Percentiles rank a stretch among this genome's conserved stretches.
Evolutionary conservation across 30 jellyfish, hydroid and myxozoan genomes (phyloP).

Genomic region (Catostylus mosaicus): DNA sequence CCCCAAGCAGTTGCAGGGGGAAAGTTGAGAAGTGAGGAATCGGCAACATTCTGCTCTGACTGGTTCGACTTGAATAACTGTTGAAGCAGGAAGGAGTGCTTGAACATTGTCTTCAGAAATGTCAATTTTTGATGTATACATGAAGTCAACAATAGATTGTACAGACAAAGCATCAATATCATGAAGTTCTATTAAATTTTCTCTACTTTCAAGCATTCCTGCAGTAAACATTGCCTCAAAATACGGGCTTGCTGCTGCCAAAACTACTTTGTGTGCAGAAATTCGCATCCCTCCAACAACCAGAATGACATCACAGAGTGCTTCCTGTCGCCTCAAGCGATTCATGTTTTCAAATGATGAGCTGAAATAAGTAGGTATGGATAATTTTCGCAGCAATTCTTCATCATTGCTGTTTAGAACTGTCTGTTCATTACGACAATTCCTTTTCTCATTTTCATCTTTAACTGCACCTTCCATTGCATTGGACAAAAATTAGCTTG

Average conservation of each 20-base stretch:
- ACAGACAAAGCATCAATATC: slow-evolving; percentile 80
- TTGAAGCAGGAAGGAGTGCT: slow-evolving; percentile 75
- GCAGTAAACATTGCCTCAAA: slow-evolving; percentile 93
- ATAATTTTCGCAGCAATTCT: not conserved
- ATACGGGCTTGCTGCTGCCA: slow-evolving; percentile 83
- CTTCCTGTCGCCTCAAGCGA: slow-evolving; percentile 49
- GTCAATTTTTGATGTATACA: slow-evolving; percentile 76
- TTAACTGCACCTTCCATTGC: too few species aligned
- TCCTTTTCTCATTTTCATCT: not conserved
- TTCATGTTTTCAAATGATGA: slow-evolving; percentile 65
- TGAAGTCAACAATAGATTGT: slow-evolving; percentile 65
- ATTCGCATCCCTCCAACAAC: slow-evolving; percentile 47
- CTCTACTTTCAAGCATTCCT: slow-evolving; percentile 78
- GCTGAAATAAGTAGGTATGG: slow-evolving; percentile 29
- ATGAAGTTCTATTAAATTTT: slow-evolving; percentile 60
- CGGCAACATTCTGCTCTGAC: slow-evolving; percentile 82
- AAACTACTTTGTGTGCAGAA: slow-evolving; percentile 86
- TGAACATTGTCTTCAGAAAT: slow-evolving; percentile 85
- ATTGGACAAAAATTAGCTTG: too few species aligned
- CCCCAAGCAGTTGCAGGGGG: slow-evolving; percentile 86
- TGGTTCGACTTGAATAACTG: slow-evolving; percentile 70
- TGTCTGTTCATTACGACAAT: not conserved
- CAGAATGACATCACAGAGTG: slow-evolving; percentile 76
- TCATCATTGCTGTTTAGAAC: not conserved
- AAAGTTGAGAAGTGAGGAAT: slow-evolving; percentile 74